Evolutionary conservation across 2,797 vertebrate species (phyloP).

Genomic region (Macrochelys suwanniensis): DNA sequence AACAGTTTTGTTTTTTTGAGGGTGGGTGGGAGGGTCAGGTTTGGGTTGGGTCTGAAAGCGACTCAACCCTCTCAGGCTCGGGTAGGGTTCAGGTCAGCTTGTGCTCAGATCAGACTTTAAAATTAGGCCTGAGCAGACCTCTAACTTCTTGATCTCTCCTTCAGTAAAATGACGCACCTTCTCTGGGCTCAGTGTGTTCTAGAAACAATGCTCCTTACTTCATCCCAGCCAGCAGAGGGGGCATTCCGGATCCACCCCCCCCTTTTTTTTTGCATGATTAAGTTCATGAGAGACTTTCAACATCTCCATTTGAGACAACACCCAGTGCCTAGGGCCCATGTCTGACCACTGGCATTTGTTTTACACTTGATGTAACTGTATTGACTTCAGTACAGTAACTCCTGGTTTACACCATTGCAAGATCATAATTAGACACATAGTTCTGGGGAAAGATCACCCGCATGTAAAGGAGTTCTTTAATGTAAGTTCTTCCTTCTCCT

Average conservation of each 20-base stretch:
- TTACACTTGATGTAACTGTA: neutral
- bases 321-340: neutral
- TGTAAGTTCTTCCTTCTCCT: neutral
- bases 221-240: neutral
- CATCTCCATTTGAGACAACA: neutral
- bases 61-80: neutral
- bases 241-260: neutral
- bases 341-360: neutral
- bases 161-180: neutral
- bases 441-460: neutral
- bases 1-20: neutral
- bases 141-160: neutral
- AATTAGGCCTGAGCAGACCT: neutral
- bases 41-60: neutral
- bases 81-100: neutral
- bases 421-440: neutral
- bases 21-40: neutral
- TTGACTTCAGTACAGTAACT: neutral
- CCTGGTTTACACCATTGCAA: neutral
- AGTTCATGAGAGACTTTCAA: neutral
- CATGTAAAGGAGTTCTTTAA: neutral
- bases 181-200: neutral
- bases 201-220: neutral
- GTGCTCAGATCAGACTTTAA: neutral
- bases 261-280: neutral